Base-by-base conservation (phyloP, 2,888 invertebrate species). In the Drosophila fungiperda region DNA sequence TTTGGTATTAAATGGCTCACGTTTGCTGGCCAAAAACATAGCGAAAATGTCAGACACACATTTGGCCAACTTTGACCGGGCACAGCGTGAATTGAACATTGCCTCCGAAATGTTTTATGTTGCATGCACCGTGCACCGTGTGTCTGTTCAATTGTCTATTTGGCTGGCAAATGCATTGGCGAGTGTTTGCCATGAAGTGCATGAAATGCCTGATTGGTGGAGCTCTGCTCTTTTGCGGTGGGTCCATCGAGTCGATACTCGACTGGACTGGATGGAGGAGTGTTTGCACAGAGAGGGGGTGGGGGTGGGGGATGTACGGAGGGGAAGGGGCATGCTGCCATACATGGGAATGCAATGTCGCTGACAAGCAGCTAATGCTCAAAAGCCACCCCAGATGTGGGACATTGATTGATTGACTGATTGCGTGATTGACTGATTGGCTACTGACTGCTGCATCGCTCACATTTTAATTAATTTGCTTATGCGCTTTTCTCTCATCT, bases 21-120 rank as follows among this genome's bases (percentile, higher is more conserved):
- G 75, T 86, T 77, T 70, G 59, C 63, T 61, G 55, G 62, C 63
- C 80, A 67, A 50, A 76, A 87, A 81, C 87, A 89, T 87, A 84
- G 79, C 87, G 89, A 85, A 85, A 85, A 89, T 85, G 89, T 85
- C 84, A 89, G 84, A 87, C 69, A 77, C 89, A 85, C 87, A 87
- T 89, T 87, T 87, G 89, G 77, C 89, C 87, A 87, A 70, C 68
- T 64, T 42, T 59, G 63, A 54, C 48, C 48, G 62, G 65, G 65
- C 77, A 32, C 83, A 83, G 83, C 87, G 59, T 78, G 83, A 78
- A 69, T 57, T 71, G 76, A 74, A 80, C 74, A 75, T 35, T 60
- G 71, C 62, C 77, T 12, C 33, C 36, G 59, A 64, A 77, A 80
- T 29, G 29, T 29, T 29, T 29, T 29, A 69, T 48, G 57, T 49